A percentile compares a stretch with the other conserved stretches of the same genome.
Evolutionary conservation across 2,113 vertebrate species (phyloP).

Genomic region (Triplophysa tibetana): DNA sequence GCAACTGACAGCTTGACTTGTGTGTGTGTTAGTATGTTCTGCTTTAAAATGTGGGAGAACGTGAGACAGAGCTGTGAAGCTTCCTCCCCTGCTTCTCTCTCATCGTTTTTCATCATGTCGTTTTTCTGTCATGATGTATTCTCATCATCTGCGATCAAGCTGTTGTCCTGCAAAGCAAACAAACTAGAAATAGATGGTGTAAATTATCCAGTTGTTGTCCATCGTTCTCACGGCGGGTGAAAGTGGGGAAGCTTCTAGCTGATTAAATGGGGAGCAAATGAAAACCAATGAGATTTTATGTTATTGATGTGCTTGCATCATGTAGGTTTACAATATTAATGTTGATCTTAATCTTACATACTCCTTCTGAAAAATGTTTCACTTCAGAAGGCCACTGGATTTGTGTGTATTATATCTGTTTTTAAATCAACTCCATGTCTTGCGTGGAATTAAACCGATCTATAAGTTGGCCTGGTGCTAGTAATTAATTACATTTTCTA

Average conservation of each 20-base stretch:
- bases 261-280: not conserved
- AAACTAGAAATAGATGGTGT: not conserved
- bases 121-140: not conserved
- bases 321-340: too few species aligned
- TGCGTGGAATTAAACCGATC: too few species aligned
- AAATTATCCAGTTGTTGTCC: not conserved
- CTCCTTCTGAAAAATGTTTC: too few species aligned
- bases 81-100: not conserved
- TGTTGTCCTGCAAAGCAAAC: not conserved
- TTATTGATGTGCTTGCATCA: too few species aligned
- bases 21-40: not conserved
- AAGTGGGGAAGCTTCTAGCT: not conserved
- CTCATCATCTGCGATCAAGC: not conserved
- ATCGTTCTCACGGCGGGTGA: not conserved
- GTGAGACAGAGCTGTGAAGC: not conserved
- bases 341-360: too few species aligned
- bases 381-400: too few species aligned
- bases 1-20: conserved; percentile 29
- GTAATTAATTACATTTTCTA: too few species aligned
- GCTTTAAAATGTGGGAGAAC: not conserved
- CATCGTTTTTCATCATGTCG: not conserved
- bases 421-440: too few species aligned
- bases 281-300: too few species aligned
- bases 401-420: too few species aligned
- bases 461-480: too few species aligned